Evolutionary conservation across 2,888 invertebrate species (phyloP).

Genomic region (Hedychridium roseum): DNA sequence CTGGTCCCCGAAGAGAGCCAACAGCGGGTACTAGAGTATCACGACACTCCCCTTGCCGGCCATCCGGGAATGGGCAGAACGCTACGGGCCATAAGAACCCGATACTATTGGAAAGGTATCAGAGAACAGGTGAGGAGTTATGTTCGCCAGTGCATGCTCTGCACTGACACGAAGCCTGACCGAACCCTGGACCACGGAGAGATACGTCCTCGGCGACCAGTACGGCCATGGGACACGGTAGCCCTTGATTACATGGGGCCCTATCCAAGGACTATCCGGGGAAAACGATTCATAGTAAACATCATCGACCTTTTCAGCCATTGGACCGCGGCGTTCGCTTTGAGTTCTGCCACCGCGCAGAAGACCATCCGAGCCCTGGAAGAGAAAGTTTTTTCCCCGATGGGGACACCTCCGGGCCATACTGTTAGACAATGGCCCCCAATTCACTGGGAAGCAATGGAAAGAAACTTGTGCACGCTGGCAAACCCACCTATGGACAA

Average conservation of each 20-base stretch:
- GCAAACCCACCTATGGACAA: constrained; percentile 17
- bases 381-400: constrained; percentile 9
- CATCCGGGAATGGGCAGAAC: constrained; percentile 15
- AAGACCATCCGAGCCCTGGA: constrained; percentile 10
- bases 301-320: constrained; percentile 32
- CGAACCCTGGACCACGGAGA: neutral
- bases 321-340: constrained; percentile 37
- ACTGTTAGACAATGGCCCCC: constrained; percentile 21
- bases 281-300: constrained; percentile 25
- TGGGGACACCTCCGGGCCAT: constrained; percentile 14
- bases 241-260: constrained; percentile 30
- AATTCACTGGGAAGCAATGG: too few species aligned
- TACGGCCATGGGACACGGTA: constrained; percentile 7
- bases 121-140: constrained; percentile 12
- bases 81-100: neutral
- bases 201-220: constrained; percentile 7
- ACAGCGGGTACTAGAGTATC: constrained; percentile 3
- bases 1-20: neutral
- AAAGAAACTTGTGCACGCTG: too few species aligned
- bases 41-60: constrained; percentile 5
- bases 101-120: constrained; percentile 9
- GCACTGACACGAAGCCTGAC: constrained; percentile 2
- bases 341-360: constrained; percentile 4
- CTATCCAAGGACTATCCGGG: constrained; percentile 16
- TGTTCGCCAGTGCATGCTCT: constrained; percentile 7